Conservation (phyloP, 2,888 invertebrate genomes). For the Dioctria rufipes region DNA sequence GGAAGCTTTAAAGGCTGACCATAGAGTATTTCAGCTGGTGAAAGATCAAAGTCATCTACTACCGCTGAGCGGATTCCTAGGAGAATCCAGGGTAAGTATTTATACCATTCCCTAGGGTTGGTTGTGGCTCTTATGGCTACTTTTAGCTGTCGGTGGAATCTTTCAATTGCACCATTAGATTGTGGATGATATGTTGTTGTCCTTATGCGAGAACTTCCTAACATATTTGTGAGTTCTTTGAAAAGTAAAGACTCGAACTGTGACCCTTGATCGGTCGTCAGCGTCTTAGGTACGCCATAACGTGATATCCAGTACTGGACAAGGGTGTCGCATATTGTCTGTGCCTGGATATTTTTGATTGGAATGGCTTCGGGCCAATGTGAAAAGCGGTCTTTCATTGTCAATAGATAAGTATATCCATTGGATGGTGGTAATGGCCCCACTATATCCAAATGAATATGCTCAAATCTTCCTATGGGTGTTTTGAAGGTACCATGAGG, state of each 20-base stretch:
- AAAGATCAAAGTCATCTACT: too few relatives aligned
- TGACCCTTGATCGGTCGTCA: conserved; percentile 50
- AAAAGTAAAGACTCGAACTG: conserved; percentile 54
- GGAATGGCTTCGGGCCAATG: conserved; percentile 47
- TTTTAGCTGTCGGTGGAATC: too few relatives aligned
- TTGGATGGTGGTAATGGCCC: conserved; percentile 39
- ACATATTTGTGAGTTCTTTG: conserved; percentile 2
- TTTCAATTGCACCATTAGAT: conserved; percentile 47
- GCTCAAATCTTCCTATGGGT: conserved; percentile 50
- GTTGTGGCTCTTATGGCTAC: too few relatives aligned
- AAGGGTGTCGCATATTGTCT: conserved; percentile 57
- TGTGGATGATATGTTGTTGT: conserved; percentile 52
- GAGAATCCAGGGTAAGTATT: too few relatives aligned
- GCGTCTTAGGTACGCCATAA: conserved; percentile 50
- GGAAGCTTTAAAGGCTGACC: too few relatives aligned
- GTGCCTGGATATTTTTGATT: conserved; percentile 41
- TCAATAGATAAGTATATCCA: conserved; percentile 38
- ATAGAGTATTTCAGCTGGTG: too few relatives aligned
- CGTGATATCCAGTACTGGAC: conserved; percentile 41
- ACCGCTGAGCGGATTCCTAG: too few relatives aligned
- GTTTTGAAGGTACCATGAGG: conserved; percentile 9
- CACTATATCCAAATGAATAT: background rate
- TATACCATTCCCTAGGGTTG: too few relatives aligned
- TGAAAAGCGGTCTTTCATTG: conserved; percentile 33
- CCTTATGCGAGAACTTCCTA: conserved; percentile 23